Conservation (phyloP, 2,797 vertebrate species). For the Macroramphosus scolopax region DNA sequence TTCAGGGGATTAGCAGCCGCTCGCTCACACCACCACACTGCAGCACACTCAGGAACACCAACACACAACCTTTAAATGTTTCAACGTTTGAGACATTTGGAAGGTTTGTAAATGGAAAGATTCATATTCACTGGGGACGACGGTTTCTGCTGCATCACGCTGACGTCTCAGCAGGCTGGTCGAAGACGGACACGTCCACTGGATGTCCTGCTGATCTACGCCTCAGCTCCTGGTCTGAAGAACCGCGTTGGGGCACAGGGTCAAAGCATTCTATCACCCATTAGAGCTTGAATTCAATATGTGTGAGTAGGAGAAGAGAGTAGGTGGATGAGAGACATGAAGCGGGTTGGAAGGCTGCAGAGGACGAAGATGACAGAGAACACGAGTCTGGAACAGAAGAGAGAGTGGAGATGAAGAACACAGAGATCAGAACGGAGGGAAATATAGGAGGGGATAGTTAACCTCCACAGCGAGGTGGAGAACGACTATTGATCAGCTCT, state of each 20-base stretch:
- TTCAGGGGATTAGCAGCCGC: conserved; percentile 56
- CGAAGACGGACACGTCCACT: conserved; percentile 13
- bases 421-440: conserved; percentile 32
- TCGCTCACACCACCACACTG: conserved; percentile 5
- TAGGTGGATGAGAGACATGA: conserved; percentile 36
- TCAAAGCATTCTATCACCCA: too few relatives aligned
- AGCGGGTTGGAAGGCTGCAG: conserved; percentile 29
- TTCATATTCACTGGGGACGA: too few relatives aligned
- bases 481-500: conserved; percentile 60
- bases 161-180: conserved; percentile 8
- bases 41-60: conserved; percentile 8
- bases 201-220: conserved; percentile 18
- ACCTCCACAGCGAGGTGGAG: conserved; percentile 31
- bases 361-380: conserved; percentile 38
- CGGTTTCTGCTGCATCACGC: conserved; percentile 35
- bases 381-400: conserved; percentile 17
- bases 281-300: conserved; percentile 8
- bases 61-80: conserved; percentile 35
- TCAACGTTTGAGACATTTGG: too few relatives aligned
- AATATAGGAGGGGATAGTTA: conserved; percentile 26
- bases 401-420: conserved; percentile 14
- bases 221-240: background rate
- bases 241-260: too few relatives aligned
- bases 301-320: conserved; percentile 16
- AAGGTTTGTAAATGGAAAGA: too few relatives aligned